Base-by-base conservation (phyloP, 2,113 vertebrate species). In the Mobula hypostoma region DNA sequence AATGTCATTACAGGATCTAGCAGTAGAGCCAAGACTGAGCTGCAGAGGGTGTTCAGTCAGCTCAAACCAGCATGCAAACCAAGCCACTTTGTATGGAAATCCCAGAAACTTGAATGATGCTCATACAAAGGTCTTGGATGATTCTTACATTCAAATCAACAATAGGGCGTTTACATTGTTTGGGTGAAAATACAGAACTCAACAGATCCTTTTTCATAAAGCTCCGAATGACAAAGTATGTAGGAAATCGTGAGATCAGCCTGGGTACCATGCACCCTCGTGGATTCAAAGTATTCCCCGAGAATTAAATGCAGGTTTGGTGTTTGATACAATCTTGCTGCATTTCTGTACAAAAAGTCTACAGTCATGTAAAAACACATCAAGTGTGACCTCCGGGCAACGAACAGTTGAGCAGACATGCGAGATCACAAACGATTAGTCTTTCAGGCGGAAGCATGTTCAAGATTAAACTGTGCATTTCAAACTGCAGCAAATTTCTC, bases 361-460 rank as follows among this genome's bases (percentile, higher is more conserved):
- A 66, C 29, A n/a, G 85, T 74, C 70, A 74, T 74, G 91, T 93
- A 93, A 48, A 27, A 48, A 93, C 68, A 87, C 36, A 87, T 48
- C 66, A 93, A 74, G 24, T 27, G 36, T 48, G 14, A 74, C 68
- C 91, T 93, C 32, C 91, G 27, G 91, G 91, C 91, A 87, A 87
- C 36, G 83, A 87, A 87, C 27, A 1, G 56, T 48, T 87, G 56
- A 48, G 48, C 70, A 93, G 36, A 15, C 61, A 66, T 40, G 48
- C 12, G 21, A 74, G 72, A 93, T 93, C 27, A 48, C 8, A 74
- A 70, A 74, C 11, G 21, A 93, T 74, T n/a, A 92, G 68, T 40
- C n/a, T 36, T 72, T 68, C 91, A 68, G 36, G 91, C 21, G 74
- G 72, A 56, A 74, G 32, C 27, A 72, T 74, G 40, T 24, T 76